A percentile compares a stretch with the other conserved stretches of the same genome.
Conservation (phyloP, 2,113 vertebrate species). For the Parotia lawesii region DNA sequence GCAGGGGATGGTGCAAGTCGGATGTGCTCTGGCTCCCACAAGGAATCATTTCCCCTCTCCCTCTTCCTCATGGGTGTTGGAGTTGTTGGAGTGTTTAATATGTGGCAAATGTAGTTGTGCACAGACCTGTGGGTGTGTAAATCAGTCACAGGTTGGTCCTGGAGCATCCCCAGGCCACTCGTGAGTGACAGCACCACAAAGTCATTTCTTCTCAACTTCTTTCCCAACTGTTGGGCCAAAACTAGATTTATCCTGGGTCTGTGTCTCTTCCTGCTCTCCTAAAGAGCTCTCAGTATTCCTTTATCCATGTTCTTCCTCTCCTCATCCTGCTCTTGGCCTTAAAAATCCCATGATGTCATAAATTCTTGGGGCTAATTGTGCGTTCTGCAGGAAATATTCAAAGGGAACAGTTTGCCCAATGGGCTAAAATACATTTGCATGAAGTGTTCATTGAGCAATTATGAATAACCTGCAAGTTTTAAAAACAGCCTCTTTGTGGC, state of each 20-base stretch:
- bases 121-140: neutral
- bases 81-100: neutral
- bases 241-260: neutral
- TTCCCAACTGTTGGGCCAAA: neutral
- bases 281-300: neutral
- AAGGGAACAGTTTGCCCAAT: conserved; percentile 17
- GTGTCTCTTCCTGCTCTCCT: neutral
- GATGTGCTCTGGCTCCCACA: neutral
- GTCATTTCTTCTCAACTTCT: neutral
- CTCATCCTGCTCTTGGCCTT: neutral
- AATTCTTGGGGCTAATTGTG: conserved; percentile 28
- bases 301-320: neutral
- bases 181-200: accelerated
- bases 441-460: conserved; percentile 45
- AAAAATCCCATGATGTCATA: neutral
- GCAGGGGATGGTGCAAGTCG: neutral
- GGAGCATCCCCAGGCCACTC: accelerated
- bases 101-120: accelerated
- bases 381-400: neutral
- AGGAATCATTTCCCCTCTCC: neutral
- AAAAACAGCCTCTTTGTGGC: conserved; percentile 10
- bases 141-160: accelerated
- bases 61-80: neutral
- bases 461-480: conserved; percentile 51
- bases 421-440: conserved; percentile 42